A percentile compares a stretch with the other conserved stretches of the same genome.
Evolutionary conservation across 2,797 vertebrate species (phyloP).

Genomic region (Crax fasciolata): DNA sequence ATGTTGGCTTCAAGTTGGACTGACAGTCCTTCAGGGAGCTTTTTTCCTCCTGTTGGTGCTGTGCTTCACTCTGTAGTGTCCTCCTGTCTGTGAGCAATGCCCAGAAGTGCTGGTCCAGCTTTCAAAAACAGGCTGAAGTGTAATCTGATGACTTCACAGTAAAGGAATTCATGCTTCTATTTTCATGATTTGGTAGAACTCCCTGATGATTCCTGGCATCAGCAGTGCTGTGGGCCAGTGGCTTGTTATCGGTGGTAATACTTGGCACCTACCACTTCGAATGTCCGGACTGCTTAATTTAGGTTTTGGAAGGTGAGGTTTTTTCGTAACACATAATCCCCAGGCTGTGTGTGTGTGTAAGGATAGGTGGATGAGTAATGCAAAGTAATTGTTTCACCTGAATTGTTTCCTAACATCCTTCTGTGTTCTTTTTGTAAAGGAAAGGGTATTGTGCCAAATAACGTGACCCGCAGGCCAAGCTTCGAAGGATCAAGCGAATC

Average conservation of each 20-base stretch:
- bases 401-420: constrained; percentile 55
- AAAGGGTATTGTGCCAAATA: constrained; percentile 83
- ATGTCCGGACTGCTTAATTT: constrained; percentile 19
- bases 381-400: constrained; percentile 4
- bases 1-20: neutral
- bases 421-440: constrained; percentile 80
- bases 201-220: constrained; percentile 39
- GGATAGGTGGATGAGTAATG: neutral
- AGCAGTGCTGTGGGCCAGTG: constrained; percentile 1
- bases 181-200: constrained; percentile 53
- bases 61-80: constrained; percentile 14
- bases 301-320: neutral
- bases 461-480: constrained; percentile 89
- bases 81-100: neutral
- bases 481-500: constrained; percentile 89
- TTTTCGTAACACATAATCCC: neutral
- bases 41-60: neutral
- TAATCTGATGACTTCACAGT: constrained; percentile 48
- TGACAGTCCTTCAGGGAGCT: neutral
- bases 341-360: neutral
- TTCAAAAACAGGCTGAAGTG: constrained; percentile 10
- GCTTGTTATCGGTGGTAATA: neutral
- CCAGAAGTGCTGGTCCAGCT: neutral
- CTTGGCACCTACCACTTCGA: constrained; percentile 27
- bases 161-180: constrained; percentile 58